Base-by-base conservation (phyloP, 2,888 invertebrate genomes). In the Chamaedrilus cognettii region DNA sequence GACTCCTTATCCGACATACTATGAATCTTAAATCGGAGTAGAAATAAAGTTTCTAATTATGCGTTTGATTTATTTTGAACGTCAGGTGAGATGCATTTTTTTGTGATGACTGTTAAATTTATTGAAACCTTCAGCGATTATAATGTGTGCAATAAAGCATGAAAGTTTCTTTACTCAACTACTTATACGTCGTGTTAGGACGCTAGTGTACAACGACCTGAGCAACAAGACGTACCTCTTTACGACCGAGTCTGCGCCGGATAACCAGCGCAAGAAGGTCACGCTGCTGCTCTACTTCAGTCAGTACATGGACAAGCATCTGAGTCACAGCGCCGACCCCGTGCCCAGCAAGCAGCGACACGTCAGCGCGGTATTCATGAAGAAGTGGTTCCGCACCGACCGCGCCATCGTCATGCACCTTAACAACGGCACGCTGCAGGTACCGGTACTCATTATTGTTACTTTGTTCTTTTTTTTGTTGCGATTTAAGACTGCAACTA, bases 261-360 rank as follows among this genome's bases (percentile, higher is more conserved):
- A 77, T 31, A 79, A 81, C 30, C 76, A 84, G 26, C 78, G 82
- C 66, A 81, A 82, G 72, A 83, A 82, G 68, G 80, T 80, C n/a
- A 83, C 82, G 19, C 74, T 85, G 52, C 77, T 85, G 52, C 77
- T 81, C 65, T 84, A 84, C 74, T 85, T 85, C 74, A 82, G 83
- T 62, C 78, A 83, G 64, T 85, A 84, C 73, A 85, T 85, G 85
- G 84, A 85, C 72, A 84, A 85, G 72, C 83, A 85, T 68, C 76
- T 85, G 34, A 85, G 84, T 51, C 83, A 87, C 77, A 58, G 52
- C 62, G 19, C 11, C 11, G 55, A 52, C 55, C 7, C 26, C 55
- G 15, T 26, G 19, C 26, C 55, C 7, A 15, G 26, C 11, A 7
- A 33, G 7, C 19, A 23, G 5, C 15, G 28, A 26, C 26, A 60